Evolutionary conservation across 2,113 vertebrate species (phyloP).

Genomic region (Cinclus mexicanus): DNA sequence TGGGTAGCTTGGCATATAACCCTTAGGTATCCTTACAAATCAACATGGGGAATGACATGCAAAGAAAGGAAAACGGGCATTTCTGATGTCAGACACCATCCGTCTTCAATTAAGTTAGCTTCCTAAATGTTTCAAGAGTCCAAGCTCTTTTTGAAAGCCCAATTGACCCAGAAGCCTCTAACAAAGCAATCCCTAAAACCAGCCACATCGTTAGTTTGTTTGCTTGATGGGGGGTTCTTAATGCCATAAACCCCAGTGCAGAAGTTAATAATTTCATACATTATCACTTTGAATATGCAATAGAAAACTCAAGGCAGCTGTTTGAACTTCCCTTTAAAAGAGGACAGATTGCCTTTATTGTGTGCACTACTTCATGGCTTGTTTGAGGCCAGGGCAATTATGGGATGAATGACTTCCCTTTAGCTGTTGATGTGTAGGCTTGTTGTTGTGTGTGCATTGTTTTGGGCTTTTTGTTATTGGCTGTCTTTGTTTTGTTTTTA

Average conservation of each 20-base stretch:
- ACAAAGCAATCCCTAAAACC: constrained; percentile 63
- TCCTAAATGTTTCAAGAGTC: constrained; percentile 58
- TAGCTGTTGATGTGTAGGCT: constrained; percentile 75
- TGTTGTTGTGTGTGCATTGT: constrained; percentile 55
- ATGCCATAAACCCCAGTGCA: constrained; percentile 67
- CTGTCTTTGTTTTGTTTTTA: constrained; percentile 34
- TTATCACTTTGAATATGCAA: constrained; percentile 82
- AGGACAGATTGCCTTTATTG: constrained; percentile 85
- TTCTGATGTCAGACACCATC: constrained; percentile 68
- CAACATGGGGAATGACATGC: constrained; percentile 49
- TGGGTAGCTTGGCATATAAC: constrained; percentile 57
- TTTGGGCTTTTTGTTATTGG: constrained; percentile 53
- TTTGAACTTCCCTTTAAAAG: constrained; percentile 79
- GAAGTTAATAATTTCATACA: constrained; percentile 66
- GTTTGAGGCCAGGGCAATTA: constrained; percentile 92
- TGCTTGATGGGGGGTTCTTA: constrained; percentile 56
- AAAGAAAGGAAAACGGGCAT: constrained; percentile 61
- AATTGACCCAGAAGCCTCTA: constrained; percentile 60
- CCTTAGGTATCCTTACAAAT: constrained; percentile 67
- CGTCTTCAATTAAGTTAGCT: constrained; percentile 68
- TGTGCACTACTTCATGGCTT: constrained; percentile 78
- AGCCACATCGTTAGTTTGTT: constrained; percentile 48
- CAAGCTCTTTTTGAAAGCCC: constrained; percentile 56
- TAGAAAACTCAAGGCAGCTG: constrained; percentile 87
- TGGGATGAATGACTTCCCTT: constrained; percentile 88